Evolutionary conservation across 1,140 invertebrate genomes (phyloP).

Genomic region (Teleopsis dalmanni): DNA sequence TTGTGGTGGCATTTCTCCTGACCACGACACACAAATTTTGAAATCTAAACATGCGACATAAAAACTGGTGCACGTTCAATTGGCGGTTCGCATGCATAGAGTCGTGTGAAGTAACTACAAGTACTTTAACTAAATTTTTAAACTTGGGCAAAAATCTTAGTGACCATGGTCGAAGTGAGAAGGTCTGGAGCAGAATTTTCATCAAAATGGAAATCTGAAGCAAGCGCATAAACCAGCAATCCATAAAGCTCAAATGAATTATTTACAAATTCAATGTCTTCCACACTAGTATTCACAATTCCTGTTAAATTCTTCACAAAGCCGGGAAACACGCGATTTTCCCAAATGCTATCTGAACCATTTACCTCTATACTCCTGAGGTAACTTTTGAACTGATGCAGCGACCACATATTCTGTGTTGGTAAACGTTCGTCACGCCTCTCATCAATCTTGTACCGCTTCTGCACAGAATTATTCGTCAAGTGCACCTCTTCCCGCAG

Average conservation of each 20-base stretch:
- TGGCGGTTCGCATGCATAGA: too few relatives aligned
- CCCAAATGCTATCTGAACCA: conserved; percentile 50
- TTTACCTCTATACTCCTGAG: conserved; percentile 48
- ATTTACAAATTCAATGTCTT: conserved; percentile 67
- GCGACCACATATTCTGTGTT: conserved; percentile 79
- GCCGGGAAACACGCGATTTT: conserved; percentile 69
- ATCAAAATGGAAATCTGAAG: conserved; percentile 85
- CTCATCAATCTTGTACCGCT: conserved; percentile 65
- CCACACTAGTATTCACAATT: conserved; percentile 65
- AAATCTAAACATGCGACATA: too few relatives aligned
- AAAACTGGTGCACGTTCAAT: too few relatives aligned
- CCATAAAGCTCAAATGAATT: conserved; percentile 89
- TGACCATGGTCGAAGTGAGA: conserved; percentile 72
- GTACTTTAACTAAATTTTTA: conserved; percentile 80
- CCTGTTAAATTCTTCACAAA: conserved; percentile 78
- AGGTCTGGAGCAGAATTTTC: conserved; percentile 85
- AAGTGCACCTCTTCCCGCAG: conserved; percentile 85
- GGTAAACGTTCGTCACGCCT: conserved; percentile 60
- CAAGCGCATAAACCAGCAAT: too few relatives aligned
- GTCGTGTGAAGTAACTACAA: too few relatives aligned
- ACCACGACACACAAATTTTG: too few relatives aligned
- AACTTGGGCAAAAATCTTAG: conserved; percentile 71
- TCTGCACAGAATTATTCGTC: conserved; percentile 87
- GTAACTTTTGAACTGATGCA: conserved; percentile 64
- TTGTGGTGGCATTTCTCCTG: too few relatives aligned